phyloP scores from a whole-genome alignment of 2,797 vertebrate species.

The Gastrophryne carolinensis region DNA sequence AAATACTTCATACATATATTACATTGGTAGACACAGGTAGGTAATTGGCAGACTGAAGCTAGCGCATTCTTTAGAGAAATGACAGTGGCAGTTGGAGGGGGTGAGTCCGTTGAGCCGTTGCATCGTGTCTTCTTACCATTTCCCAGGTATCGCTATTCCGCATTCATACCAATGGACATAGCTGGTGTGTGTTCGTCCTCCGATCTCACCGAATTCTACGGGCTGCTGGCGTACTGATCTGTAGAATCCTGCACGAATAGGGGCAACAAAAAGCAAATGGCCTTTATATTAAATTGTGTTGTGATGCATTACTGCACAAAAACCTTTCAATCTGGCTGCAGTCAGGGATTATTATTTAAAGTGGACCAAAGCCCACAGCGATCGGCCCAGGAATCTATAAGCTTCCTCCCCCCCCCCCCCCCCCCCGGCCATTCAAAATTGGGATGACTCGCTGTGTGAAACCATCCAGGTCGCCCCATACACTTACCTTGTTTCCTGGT shows the following conservation, averaged over 20 bases:
- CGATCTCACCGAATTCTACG: conserved; percentile 90
- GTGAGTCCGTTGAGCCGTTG: conserved; percentile 14
- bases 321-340: too few relatives aligned
- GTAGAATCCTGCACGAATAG: conserved; percentile 78
- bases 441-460: too few relatives aligned
- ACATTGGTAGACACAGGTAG: conserved; percentile 58
- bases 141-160: conserved; percentile 92
- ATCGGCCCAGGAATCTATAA: too few relatives aligned
- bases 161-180: conserved; percentile 98
- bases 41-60: conserved; percentile 61
- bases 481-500: too few relatives aligned
- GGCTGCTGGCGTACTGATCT: conserved; percentile 92
- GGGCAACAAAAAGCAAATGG: not conserved
- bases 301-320: not conserved
- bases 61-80: conserved; percentile 42
- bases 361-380: too few relatives aligned
- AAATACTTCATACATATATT: conserved; percentile 67
- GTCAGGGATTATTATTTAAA: too few relatives aligned
- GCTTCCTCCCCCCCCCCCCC: too few relatives aligned
- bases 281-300: not conserved
- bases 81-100: conserved; percentile 7
- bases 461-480: too few relatives aligned
- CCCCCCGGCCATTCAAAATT: too few relatives aligned
- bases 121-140: conserved; percentile 77
- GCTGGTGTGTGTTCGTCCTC: conserved; percentile 84